phyloP scores from a whole-genome alignment of 2,113 vertebrate genomes.

The Montifringilla adamsi region DNA sequence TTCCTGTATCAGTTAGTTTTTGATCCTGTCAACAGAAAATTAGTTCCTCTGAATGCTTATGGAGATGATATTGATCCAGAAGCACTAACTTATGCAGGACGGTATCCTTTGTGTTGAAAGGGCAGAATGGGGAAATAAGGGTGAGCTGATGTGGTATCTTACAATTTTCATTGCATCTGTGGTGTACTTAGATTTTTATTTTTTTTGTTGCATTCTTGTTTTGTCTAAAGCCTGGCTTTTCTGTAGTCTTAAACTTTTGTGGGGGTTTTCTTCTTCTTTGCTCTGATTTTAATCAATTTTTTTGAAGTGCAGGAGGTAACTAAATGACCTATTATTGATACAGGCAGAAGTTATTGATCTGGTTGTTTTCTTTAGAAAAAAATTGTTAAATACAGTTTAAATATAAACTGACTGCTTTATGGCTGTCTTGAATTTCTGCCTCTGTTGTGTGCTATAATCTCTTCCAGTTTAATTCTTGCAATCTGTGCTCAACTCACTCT shows the following conservation, averaged over 20 bases:
- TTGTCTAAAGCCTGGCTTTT: background rate
- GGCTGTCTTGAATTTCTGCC: background rate
- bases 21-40: conserved; percentile 85
- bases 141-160: background rate
- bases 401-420: background rate
- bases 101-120: conserved; percentile 84
- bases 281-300: background rate
- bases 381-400: background rate
- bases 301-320: accelerated
- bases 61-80: conserved; percentile 78
- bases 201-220: background rate
- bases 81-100: conserved; percentile 86
- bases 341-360: background rate
- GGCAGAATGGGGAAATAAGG: background rate
- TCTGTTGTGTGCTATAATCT: background rate
- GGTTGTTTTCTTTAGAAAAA: background rate
- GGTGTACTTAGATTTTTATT: background rate
- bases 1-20: conserved; percentile 97
- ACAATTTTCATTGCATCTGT: background rate
- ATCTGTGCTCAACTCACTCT: background rate
- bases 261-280: background rate
- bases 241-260: background rate
- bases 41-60: conserved; percentile 90
- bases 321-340: background rate
- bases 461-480: background rate